Evolutionary conservation across 2,888 invertebrate genomes (phyloP), one percentile per base, ranked within the genome.

Genomic region (Lapara coniferarum): DNA sequence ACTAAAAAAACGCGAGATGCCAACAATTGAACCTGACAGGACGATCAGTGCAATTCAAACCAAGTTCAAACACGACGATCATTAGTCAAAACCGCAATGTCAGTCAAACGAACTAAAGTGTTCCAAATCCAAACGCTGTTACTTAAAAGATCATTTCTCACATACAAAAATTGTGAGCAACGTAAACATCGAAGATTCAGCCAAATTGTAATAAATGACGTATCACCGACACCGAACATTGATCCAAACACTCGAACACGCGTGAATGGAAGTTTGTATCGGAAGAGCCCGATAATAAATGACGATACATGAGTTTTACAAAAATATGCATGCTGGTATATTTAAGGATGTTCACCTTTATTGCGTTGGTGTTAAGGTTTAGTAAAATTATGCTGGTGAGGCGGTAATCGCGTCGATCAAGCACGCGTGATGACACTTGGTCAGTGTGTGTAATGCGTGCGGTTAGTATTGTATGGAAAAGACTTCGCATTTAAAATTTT

Each of bases 351-450:
- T 68, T 77, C 25, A 58, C 69, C 75, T 63, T 71, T 81, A 75
- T 55, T 0, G 0, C 0, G 1, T 57, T 55, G 0, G 0, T 8
- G 13, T 51, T 76, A 78, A 71, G 72, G 71, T 67, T 67, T 0
- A 0, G 37, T 69, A 72, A 72, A 44, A 68, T 71, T 16, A 68
- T 37, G 59, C 67, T 49, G 53, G 51, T 51, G 67, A 46, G 16
- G 30, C 71, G 25, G 71, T 70, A 70, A 73, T 77, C 74, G 76
- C 63, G 53, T 46, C 69, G 77, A 69, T 76, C 66, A 67, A 74
- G 74, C 81, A 81, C 79, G 81, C 79, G 81, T 78, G 81, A 76
- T 74, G 74, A 78, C 77, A 79, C 72, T 79, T 79, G 80, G 81
- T 80, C 80, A 81, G 82, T 82, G 75, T 78, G 81, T 74, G 67